Percentiles rank a stretch among this genome's conserved stretches.
Conservation (phyloP, 2,888 invertebrate species). For the Helobdella robusta region DNA sequence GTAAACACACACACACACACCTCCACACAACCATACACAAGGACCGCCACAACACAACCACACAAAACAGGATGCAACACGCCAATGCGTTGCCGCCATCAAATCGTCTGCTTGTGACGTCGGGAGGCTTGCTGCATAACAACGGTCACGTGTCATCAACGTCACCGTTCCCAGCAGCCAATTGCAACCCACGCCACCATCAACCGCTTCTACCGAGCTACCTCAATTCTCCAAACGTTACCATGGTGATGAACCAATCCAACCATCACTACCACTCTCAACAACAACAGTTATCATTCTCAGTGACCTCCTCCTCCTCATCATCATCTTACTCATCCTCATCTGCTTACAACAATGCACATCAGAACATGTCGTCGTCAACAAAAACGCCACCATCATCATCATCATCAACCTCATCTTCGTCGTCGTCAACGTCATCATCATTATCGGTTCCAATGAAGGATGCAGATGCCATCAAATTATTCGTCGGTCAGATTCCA, state of each 20-base stretch:
- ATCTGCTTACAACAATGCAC: too few relatives aligned
- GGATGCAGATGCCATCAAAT: conserved; percentile 61
- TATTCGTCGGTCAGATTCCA: conserved; percentile 87
- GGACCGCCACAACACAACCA: not conserved
- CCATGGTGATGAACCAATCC: too few relatives aligned
- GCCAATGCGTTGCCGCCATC: not conserved
- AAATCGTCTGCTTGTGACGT: not conserved
- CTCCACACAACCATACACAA: conserved; percentile 6
- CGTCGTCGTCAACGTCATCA: conserved; percentile 17
- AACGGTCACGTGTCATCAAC: conserved; percentile 2
- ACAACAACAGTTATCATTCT: not conserved
- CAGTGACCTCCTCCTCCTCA: not conserved
- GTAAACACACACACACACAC: conserved; percentile 14
- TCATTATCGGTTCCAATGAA: conserved; percentile 45
- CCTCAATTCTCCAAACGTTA: too few relatives aligned
- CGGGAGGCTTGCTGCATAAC: not conserved
- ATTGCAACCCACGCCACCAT: not conserved
- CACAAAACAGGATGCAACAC: conserved; percentile 1
- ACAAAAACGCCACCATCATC: conserved; percentile 2
- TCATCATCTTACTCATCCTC: conserved; percentile 13
- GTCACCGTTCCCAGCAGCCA: too few relatives aligned
- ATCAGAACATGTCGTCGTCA: not conserved
- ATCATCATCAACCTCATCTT: conserved; percentile 21
- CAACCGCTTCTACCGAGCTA: conserved; percentile 8
- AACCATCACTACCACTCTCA: not conserved